Evolutionary conservation across 1,140 invertebrate species (phyloP).

Genomic region (Drusus annulatus): DNA sequence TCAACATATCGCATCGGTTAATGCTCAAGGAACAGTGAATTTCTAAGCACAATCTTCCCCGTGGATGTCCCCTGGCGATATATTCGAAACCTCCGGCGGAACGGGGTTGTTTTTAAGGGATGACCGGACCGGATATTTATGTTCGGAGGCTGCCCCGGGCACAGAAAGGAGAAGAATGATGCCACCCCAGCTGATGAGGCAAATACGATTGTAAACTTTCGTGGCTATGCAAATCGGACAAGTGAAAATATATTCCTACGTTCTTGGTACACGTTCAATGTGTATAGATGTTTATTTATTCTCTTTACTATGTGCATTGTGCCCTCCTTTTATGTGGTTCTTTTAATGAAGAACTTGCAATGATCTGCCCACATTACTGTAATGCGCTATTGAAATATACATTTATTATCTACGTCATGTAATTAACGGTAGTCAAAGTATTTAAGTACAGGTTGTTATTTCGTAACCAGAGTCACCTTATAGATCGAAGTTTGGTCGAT

Average conservation of each 20-base stretch:
- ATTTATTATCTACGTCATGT: too few relatives aligned
- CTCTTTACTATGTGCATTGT: background rate
- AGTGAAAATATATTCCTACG: conserved; percentile 54
- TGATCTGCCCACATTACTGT: too few relatives aligned
- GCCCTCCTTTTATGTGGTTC: background rate
- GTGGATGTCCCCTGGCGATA: conserved; percentile 41
- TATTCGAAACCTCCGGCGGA: conserved; percentile 50
- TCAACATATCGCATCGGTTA: conserved; percentile 5
- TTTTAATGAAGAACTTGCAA: too few relatives aligned
- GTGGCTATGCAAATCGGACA: conserved; percentile 70
- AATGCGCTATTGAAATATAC: too few relatives aligned
- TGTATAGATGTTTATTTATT: too few relatives aligned
- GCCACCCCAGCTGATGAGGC: conserved; percentile 67
- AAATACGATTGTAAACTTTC: conserved; percentile 72
- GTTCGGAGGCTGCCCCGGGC: conserved; percentile 53
- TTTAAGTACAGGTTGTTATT: too few relatives aligned
- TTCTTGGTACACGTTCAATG: background rate
- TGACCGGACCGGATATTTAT: conserved; percentile 59
- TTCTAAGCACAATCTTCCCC: conserved; percentile 24
- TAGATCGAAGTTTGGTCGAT: too few relatives aligned
- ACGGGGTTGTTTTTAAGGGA: conserved; percentile 56
- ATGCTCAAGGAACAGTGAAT: conserved; percentile 1
- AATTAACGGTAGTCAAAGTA: too few relatives aligned
- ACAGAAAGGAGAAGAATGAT: conserved; percentile 47
- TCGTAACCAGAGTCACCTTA: too few relatives aligned